Evolutionary conservation across 2,113 vertebrate species (phyloP).

Genomic region (Nannospalax galili): DNA sequence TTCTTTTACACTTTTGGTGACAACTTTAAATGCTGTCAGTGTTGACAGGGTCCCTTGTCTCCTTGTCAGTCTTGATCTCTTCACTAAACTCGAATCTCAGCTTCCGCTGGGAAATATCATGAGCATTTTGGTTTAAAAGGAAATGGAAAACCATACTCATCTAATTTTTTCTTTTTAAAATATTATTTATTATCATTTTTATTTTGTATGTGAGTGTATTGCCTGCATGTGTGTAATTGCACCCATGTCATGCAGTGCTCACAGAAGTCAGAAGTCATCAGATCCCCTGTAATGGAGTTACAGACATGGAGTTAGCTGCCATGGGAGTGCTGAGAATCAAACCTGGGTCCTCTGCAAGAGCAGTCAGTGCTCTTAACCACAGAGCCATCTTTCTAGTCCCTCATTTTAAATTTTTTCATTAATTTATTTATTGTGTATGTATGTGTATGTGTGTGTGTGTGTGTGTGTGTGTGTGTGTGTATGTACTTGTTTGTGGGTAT

Average conservation of each 20-base stretch:
- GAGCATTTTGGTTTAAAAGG: conserved; percentile 19
- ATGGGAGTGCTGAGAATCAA: too few species aligned
- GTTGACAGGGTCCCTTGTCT: background rate
- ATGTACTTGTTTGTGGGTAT: too few species aligned
- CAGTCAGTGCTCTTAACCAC: too few species aligned
- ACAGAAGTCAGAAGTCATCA: too few species aligned
- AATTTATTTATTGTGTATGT: background rate
- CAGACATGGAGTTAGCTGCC: too few species aligned
- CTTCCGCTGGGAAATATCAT: background rate
- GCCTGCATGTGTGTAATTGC: too few species aligned
- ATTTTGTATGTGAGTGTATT: background rate
- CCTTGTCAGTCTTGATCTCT: background rate
- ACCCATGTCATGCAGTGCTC: too few species aligned
- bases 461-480: too few species aligned
- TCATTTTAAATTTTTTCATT: background rate
- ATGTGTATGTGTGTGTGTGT: too few species aligned
- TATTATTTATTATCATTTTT: background rate
- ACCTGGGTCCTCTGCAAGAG: too few species aligned
- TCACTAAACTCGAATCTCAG: background rate
- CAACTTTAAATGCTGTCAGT: background rate
- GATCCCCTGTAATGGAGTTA: too few species aligned
- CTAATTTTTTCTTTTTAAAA: background rate
- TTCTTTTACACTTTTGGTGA: background rate
- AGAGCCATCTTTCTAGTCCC: too few species aligned
- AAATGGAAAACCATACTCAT: background rate